These are phyloP conservation scores for Lysandra coridon DNA, from an alignment of 2,888 invertebrate species.

Conservation along the genomic window DNA sequence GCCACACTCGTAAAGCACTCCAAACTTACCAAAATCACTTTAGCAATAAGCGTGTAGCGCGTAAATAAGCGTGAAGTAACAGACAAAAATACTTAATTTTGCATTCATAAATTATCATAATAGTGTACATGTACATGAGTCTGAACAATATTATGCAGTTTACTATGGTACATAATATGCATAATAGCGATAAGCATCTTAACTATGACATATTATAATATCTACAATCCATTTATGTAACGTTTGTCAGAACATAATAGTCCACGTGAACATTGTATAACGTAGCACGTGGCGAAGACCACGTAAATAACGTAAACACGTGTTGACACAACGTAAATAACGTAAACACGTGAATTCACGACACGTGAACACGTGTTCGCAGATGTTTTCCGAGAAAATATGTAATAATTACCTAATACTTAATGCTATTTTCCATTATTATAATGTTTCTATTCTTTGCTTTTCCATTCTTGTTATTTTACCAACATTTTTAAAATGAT, in stretches of 20 bases:
- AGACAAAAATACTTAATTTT: too few species aligned
- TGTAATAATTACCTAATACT: neutral
- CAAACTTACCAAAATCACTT: too few species aligned
- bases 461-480: too few species aligned
- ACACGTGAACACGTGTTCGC: neutral
- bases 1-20: too few species aligned
- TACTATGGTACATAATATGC: neutral
- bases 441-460: too few species aligned
- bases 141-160: neutral
- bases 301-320: slow-evolving; percentile 17
- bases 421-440: neutral
- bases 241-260: neutral
- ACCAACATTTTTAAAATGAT: neutral
- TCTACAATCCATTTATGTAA: slow-evolving; percentile 9
- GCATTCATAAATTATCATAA: too few species aligned
- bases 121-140: neutral
- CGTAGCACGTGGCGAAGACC: neutral
- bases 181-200: neutral
- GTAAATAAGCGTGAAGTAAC: too few species aligned
- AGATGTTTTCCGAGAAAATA: neutral
- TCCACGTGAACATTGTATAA: neutral
- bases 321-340: slow-evolving; percentile 15
- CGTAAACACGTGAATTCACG: neutral
- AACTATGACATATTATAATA: neutral
- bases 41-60: too few species aligned